Percentiles rank a stretch among this genome's conserved stretches.
Conservation (phyloP, 2,113 vertebrate species). For the Nipponia nippon region DNA sequence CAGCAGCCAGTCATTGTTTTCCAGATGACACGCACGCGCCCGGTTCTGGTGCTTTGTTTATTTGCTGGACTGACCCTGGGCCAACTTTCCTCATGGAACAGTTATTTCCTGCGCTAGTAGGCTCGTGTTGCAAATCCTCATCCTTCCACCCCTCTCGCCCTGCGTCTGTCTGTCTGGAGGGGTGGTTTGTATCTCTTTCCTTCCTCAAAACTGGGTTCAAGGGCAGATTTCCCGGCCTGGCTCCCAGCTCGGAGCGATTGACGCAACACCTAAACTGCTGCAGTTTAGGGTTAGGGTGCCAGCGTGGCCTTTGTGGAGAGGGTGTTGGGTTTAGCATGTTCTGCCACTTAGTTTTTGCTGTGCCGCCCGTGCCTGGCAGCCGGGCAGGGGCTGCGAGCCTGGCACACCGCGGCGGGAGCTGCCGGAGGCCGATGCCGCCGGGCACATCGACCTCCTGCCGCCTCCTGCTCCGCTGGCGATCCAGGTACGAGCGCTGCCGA, state of each 20-base stretch:
- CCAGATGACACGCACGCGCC: neutral
- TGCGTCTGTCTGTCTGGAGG: neutral
- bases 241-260: accelerated
- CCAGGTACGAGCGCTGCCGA: neutral
- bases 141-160: neutral
- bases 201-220: neutral
- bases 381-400: neutral
- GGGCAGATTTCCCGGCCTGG: neutral
- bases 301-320: neutral
- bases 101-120: neutral
- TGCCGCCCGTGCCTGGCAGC: too few species aligned
- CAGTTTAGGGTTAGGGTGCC: neutral
- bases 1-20: neutral
- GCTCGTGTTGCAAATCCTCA: neutral
- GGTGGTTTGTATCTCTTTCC: neutral
- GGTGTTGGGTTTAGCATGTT: neutral
- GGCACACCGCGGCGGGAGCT: accelerated
- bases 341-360: neutral
- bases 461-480: neutral
- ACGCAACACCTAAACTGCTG: neutral
- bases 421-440: neutral
- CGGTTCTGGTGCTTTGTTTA: neutral
- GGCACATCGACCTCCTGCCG: neutral
- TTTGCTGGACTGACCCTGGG: neutral
- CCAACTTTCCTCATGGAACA: constrained; percentile 9